A percentile compares a stretch with the other conserved stretches of the same genome.
Evolutionary conservation across 2,797 vertebrate species (phyloP).

Genomic region (Notoglanidium macrostoma): DNA sequence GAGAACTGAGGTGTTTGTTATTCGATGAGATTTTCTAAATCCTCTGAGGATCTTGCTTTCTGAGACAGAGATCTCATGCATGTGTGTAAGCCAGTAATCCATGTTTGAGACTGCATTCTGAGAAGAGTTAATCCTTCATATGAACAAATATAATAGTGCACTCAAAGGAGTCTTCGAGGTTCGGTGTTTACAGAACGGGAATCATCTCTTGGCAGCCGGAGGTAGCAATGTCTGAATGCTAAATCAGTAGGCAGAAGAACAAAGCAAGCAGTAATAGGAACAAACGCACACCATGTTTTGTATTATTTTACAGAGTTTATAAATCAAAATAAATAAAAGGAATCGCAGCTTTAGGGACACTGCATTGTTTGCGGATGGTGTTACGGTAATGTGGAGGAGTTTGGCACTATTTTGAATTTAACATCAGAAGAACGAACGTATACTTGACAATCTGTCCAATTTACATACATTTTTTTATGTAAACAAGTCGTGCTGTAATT

Average conservation of each 20-base stretch:
- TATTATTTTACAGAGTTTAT: background rate
- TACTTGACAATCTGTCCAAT: background rate
- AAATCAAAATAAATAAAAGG: background rate
- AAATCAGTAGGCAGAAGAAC: background rate
- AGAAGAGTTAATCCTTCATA: conserved; percentile 58
- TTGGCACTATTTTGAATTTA: background rate
- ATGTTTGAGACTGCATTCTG: conserved; percentile 59
- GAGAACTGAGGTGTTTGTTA: background rate
- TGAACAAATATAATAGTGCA: conserved; percentile 59
- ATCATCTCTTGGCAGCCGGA: conserved; percentile 13
- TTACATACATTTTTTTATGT: background rate
- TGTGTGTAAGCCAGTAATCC: conserved; percentile 61
- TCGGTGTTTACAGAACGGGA: conserved; percentile 1
- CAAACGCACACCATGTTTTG: background rate
- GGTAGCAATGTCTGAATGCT: background rate
- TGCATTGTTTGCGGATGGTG: background rate
- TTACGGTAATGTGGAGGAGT: background rate
- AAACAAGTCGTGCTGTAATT: background rate
- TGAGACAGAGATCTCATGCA: conserved; percentile 54
- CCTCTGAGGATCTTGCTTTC: conserved; percentile 53
- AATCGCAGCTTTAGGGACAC: background rate
- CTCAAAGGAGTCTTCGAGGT: background rate
- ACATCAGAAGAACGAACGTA: background rate
- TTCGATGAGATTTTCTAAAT: conserved; percentile 4
- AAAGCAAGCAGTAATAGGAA: background rate